Evolutionary conservation across 2,113 vertebrate genomes (phyloP), one percentile per base, ranked within the genome.

Genomic region (Plecotus auritus): DNA sequence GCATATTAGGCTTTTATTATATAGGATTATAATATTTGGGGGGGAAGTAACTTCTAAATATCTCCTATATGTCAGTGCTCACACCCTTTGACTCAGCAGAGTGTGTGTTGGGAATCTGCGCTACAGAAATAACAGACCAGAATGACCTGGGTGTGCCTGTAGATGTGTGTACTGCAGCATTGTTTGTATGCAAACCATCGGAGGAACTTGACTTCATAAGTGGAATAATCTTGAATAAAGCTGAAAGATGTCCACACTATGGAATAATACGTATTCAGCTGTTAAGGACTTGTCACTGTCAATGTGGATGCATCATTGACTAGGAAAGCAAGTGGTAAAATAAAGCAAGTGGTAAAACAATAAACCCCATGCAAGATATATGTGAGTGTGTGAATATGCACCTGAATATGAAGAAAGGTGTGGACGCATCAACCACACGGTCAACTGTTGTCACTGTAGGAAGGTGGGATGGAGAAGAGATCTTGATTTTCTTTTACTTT

Each of bases 301-400:
- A 42, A 9, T 13, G 22, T 35, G 80, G 56, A 66, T 3, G 3
- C 73, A 11, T 5, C 66, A 22, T 14, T 70, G 69, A 49, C n/a
- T 61, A 22, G 47, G 88, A 40, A 28, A 76, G 40, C 88, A 74
- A 35, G 22, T 37, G 40, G 85, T 16, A 49, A 73, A 26, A 5
- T n/a, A 40, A 28, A 76, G 40, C 88, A 74, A 35, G 22, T 37
- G 40, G 85, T 16, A 49, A 73, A 26, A 5, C n/a, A n/a, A n/a
- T n/a, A 72, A 37, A 9, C 35, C 32, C 0, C 28, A 13, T 23
- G 4, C 77, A 4, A 74, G 40, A 20, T 59, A 7, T 13, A n/a
- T 32, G 5, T 17, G 1, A 14, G 1, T 37, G 8, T 14, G 0
- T 40, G 70, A 42, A 7, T 40, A 9, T 23, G 16, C 2, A 3